Evolutionary conservation across 2,113 vertebrate species (phyloP), one percentile per base, ranked within the genome.

Genomic region (Leucosticte australis): DNA sequence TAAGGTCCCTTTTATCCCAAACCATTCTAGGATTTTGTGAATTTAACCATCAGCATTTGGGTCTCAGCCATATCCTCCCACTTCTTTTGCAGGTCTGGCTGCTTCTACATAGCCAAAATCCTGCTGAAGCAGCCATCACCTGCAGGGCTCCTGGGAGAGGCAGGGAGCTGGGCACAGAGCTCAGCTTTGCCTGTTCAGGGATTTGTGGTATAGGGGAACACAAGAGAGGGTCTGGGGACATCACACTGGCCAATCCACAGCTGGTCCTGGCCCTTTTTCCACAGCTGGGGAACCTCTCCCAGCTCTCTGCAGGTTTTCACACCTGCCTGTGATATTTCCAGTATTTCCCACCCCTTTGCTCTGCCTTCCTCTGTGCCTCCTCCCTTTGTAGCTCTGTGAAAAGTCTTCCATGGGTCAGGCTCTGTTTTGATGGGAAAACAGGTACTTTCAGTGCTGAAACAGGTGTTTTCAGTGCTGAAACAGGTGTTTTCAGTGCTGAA

Each of bases 181-280:
- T 63, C 46, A 44, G 27, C 56, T 63, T 44, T 81, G 41, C 62
- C 9, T 23, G 7, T 26, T 15, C 33, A 24, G n/a, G 56, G 49
- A 6, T 19, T 56, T 0, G 0, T 35, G 41, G 49, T 8, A 2
- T 1, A 37, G 11, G 14, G 31, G 37, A 85, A 46, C 21, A n/a
- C 35, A 44, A 49, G 8, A 55, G 11, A 33, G 16, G 26, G 15
- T 33, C 44, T 67, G 1, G 1, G 39, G 12, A 71, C 18, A 47
- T 10, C 2, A 0, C 13, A 6, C 0, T 7, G 74, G 16, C 65
- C 71, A 89, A 26, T 11, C 60, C 27, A 26, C 2, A 3, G 15
- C 30, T 69, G 41, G 3, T 41, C 19, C 46, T 74, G 55, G 37
- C 42, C 71, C 3, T 0, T 90, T 86, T 90, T 77, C 46, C 73